Evolutionary conservation across 2,888 invertebrate species (phyloP), one percentile per base, ranked within the genome.

Genomic region (Drosophila falleni): DNA sequence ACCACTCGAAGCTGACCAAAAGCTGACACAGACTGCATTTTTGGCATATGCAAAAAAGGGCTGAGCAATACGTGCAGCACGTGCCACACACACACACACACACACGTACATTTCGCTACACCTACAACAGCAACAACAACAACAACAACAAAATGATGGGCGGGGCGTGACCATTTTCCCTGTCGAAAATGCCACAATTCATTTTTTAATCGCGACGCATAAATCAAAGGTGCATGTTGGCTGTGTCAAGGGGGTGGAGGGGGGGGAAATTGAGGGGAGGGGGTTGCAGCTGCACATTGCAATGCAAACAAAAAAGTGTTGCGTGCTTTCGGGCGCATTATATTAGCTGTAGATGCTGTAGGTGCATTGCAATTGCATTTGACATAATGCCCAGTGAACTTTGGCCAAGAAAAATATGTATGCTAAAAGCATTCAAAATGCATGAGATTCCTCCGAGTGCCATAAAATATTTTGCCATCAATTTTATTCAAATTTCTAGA

Each of bases 131-230:
- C 16, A 39, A 8, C 31, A 74, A n/a, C n/a, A n/a, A n/a, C n/a
- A n/a, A n/a, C n/a, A 31, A 51, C 56, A 74, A 66, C 47, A 71
- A 54, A 62, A 60, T 72, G 68, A 65, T 68, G 68, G 73, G 70
- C 56, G 63, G 68, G 51, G 73, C 76, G 71, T 74, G 68, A 66
- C 71, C 65, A 74, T 64, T 68, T 69, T 70, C 37, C 64, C 53
- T 72, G 78, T 80, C 81, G 77, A 73, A 81, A 83, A 81, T 79
- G 81, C 89, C 82, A 88, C 88, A 89, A 89, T 83, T 87, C 89
- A 89, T 85, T 81, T 86, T 87, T 87, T 89, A 87, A 87, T 89
- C 89, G 89, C 80, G 69, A 83, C 65, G 71, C 80, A 88, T 89
- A 88, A 89, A 87, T 87, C 87, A 89, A 87, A 81, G 66, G 49